A percentile compares a stretch with the other conserved stretches of the same genome.
phyloP scores from a whole-genome alignment of 2,888 invertebrate genomes.

The Eupithecia exiguata region DNA sequence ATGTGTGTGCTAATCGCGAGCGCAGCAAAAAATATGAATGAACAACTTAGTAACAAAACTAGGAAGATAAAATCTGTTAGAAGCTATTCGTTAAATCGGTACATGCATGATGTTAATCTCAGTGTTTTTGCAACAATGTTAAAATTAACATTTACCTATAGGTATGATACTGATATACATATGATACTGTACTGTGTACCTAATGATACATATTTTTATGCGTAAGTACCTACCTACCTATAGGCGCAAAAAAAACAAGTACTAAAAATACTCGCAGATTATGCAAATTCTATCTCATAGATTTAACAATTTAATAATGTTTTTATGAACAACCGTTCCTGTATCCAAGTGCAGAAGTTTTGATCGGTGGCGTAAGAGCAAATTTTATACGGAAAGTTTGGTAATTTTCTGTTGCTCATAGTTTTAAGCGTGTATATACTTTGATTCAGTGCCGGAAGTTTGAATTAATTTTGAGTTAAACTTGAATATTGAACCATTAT shows the following conservation, averaged over 20 bases:
- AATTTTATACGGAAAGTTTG: constrained; percentile 56
- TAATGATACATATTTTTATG: no score
- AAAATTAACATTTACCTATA: neutral
- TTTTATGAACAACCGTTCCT: constrained; percentile 33
- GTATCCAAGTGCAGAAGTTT: constrained; percentile 47
- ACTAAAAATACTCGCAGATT: neutral
- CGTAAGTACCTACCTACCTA: neutral
- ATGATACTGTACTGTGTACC: no score
- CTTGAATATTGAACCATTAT: neutral
- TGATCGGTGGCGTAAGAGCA: constrained; percentile 50
- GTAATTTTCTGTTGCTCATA: constrained; percentile 53
- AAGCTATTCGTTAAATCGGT: neutral
- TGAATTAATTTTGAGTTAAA: constrained; percentile 30
- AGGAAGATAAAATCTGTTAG: neutral
- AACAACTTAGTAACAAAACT: neutral
- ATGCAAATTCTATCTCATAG: neutral
- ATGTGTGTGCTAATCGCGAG: neutral
- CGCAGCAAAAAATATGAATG: neutral
- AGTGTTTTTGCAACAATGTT: neutral
- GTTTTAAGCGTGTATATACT: constrained; percentile 44
- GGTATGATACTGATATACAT: no score
- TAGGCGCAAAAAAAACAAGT: neutral
- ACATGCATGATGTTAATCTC: neutral
- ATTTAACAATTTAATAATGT: neutral
- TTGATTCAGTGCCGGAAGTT: constrained; percentile 37